These are phyloP conservation scores for Phaethon lepturus DNA, from an alignment of 2,113 vertebrate species.

Conservation along the genomic window DNA sequence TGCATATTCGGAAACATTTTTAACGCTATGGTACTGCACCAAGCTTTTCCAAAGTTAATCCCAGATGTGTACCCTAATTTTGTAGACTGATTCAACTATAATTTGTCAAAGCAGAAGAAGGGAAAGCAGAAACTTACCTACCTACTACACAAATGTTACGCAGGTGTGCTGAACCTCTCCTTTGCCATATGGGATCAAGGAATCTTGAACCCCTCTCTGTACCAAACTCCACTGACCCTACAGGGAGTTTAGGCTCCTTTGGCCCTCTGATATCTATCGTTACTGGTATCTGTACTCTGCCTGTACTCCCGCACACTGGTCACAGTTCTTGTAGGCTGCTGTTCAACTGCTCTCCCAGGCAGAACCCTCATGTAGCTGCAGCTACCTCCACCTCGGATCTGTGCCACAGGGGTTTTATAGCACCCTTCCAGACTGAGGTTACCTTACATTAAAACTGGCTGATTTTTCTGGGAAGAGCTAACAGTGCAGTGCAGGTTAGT, in stretches of 20 bases:
- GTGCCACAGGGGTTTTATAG: background rate
- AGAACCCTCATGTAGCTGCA: background rate
- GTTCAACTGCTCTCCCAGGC: background rate
- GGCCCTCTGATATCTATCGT: accelerated
- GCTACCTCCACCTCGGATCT: background rate
- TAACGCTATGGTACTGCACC: background rate
- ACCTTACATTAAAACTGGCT: background rate
- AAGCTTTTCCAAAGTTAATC: background rate
- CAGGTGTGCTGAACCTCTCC: background rate
- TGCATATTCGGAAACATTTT: background rate
- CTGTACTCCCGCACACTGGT: background rate
- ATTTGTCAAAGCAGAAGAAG: background rate
- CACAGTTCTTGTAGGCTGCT: background rate
- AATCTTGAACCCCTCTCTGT: background rate
- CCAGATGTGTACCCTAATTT: background rate
- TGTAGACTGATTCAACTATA: background rate
- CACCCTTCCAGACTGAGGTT: background rate
- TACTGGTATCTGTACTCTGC: background rate
- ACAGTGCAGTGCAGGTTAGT: background rate
- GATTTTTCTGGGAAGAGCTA: background rate
- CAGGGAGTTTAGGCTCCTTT: background rate
- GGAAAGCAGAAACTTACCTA: background rate
- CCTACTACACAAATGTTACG: background rate
- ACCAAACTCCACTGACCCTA: background rate
- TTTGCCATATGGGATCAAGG: background rate